These are phyloP conservation scores for Euwallacea similis DNA, from an alignment of 1,140 invertebrate genomes.

Conservation along the genomic window DNA sequence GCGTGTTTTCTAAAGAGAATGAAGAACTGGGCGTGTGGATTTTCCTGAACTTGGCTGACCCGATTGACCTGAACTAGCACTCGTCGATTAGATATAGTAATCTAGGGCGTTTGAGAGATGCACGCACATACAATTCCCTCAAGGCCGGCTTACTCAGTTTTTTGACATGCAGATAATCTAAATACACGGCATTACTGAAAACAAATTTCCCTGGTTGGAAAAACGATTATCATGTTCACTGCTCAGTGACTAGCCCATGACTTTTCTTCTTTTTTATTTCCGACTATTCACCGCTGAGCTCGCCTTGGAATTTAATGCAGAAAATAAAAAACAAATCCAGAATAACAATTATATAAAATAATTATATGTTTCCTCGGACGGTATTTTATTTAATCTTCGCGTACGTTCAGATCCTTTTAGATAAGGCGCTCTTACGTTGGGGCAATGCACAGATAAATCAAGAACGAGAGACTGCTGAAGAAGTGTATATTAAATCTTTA, in stretches of 20 bases:
- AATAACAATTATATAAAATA: slow-evolving; percentile 18
- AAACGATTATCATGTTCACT: background rate
- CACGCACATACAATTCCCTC: too few relatives aligned
- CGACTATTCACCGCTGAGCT: background rate
- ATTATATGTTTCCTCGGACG: slow-evolving; percentile 7
- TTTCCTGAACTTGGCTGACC: too few relatives aligned
- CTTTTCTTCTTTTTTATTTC: slow-evolving; percentile 2
- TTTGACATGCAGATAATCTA: too few relatives aligned
- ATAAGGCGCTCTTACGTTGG: slow-evolving; percentile 3
- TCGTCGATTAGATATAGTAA: too few relatives aligned
- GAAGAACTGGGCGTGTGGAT: too few relatives aligned
- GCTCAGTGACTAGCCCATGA: background rate
- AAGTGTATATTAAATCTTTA: background rate
- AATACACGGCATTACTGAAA: too few relatives aligned
- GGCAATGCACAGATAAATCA: slow-evolving; percentile 13
- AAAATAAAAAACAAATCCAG: background rate
- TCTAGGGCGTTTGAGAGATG: too few relatives aligned
- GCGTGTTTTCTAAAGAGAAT: too few relatives aligned
- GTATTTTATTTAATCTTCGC: slow-evolving; percentile 16
- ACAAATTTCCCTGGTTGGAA: background rate
- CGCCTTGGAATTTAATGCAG: slow-evolving; percentile 4
- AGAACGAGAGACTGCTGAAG: background rate
- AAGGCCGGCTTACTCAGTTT: too few relatives aligned
- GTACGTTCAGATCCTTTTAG: background rate
- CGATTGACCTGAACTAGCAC: too few relatives aligned